Percentiles rank a stretch among this genome's conserved stretches.
Conservation (phyloP, 1,140 invertebrate species). For the Amphibalanus amphitrite region DNA sequence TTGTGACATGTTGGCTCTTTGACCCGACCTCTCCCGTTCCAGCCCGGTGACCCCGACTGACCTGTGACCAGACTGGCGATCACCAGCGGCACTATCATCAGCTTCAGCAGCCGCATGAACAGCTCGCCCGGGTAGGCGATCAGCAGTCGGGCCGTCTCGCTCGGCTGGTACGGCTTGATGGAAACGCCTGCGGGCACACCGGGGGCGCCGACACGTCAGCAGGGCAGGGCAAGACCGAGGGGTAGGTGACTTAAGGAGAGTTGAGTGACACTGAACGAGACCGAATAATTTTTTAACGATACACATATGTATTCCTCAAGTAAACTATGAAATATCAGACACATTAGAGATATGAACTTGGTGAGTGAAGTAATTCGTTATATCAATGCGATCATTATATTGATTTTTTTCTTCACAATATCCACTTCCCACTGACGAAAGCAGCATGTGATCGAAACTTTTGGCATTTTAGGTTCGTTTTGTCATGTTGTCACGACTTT, state of each 20-base stretch:
- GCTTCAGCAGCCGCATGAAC: constrained; percentile 69
- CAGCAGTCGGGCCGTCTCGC: constrained; percentile 52
- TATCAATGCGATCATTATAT: background rate
- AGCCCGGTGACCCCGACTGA: constrained; percentile 22
- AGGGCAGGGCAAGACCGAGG: background rate
- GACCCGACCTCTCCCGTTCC: no score
- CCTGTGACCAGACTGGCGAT: constrained; percentile 73
- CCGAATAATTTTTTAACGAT: background rate
- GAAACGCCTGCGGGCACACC: background rate
- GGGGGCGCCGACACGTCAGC: background rate
- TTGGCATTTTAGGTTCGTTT: no score
- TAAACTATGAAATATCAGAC: background rate
- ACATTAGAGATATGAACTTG: background rate
- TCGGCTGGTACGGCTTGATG: constrained; percentile 44
- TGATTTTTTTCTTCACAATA: no score
- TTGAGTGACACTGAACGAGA: background rate
- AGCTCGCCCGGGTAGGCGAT: constrained; percentile 82
- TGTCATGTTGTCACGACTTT: background rate
- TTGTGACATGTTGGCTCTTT: no score
- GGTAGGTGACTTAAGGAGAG: background rate
- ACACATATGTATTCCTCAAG: background rate
- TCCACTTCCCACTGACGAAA: no score
- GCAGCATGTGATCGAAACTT: no score
- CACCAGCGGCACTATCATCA: constrained; percentile 73
- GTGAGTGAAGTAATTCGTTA: background rate